Percentiles rank a stretch among this genome's conserved stretches.
These are phyloP conservation scores for Clunio marinus DNA, from an alignment of 2,888 invertebrate species.

Conservation along the genomic window DNA sequence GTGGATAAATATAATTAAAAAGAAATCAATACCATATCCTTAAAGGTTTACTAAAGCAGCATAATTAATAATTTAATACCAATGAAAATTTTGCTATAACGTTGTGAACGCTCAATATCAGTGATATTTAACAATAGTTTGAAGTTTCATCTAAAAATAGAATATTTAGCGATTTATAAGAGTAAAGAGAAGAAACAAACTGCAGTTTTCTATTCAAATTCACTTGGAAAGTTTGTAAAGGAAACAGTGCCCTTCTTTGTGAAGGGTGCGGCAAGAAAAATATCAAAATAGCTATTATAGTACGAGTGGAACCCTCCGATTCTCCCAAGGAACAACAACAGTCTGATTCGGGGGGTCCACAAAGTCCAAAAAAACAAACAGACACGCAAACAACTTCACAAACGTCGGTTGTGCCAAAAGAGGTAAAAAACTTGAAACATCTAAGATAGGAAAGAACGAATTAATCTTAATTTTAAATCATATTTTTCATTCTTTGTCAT, in stretches of 20 bases:
- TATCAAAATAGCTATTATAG: conserved; percentile 46
- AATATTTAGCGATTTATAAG: no score
- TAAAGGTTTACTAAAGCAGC: no score
- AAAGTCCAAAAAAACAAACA: conserved; percentile 41
- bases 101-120: no score
- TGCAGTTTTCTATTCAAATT: no score
- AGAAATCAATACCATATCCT: no score
- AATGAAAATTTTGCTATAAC: no score
- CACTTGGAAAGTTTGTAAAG: neutral
- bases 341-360: conserved; percentile 45
- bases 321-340: conserved; percentile 42
- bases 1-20: no score
- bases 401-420: neutral
- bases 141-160: no score
- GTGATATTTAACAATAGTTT: no score
- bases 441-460: no score
- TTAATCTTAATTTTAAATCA: conserved; percentile 5
- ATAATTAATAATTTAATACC: no score
- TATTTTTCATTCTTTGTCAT: neutral
- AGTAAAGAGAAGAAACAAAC: no score
- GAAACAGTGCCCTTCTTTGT: neutral
- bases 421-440: conserved; percentile 17
- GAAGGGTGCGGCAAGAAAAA: neutral
- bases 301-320: conserved; percentile 46
- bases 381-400: neutral